These are phyloP conservation scores for Drosophila varians DNA, from an alignment of 1,140 invertebrate genomes.

Conservation along the genomic window DNA sequence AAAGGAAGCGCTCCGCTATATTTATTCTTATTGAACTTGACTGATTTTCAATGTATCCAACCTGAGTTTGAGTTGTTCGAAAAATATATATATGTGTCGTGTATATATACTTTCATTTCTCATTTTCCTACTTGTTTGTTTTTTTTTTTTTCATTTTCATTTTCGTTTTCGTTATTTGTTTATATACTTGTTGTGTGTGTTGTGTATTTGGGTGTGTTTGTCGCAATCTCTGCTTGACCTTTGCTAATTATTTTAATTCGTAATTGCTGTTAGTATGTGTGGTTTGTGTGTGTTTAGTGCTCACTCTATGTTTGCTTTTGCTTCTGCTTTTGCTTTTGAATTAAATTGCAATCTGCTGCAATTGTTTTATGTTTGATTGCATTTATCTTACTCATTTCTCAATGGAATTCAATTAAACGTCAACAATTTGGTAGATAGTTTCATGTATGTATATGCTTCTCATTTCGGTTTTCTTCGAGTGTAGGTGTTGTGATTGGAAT, in stretches of 20 bases:
- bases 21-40: slow-evolving; percentile 73
- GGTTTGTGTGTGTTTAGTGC: slow-evolving; percentile 70
- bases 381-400: slow-evolving; percentile 64
- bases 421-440: slow-evolving; percentile 65
- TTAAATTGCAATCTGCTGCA: slow-evolving; percentile 68
- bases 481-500: slow-evolving; percentile 48
- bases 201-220: slow-evolving; percentile 5
- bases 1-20: slow-evolving; percentile 80
- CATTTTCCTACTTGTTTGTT: slow-evolving; percentile 26
- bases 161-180: slow-evolving; percentile 38
- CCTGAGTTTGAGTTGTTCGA: slow-evolving; percentile 82
- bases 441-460: slow-evolving; percentile 21
- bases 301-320: slow-evolving; percentile 74
- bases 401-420: slow-evolving; percentile 78
- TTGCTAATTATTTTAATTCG: slow-evolving; percentile 52
- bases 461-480: slow-evolving; percentile 21
- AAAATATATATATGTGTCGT: slow-evolving; percentile 70
- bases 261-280: slow-evolving; percentile 58
- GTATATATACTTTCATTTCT: slow-evolving; percentile 19
- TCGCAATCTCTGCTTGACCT: slow-evolving; percentile 23
- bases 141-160: slow-evolving; percentile 17
- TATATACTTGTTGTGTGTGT: slow-evolving; percentile 32
- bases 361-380: slow-evolving; percentile 67
- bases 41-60: slow-evolving; percentile 81
- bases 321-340: slow-evolving; percentile 56